Base-by-base conservation (phyloP, 2,797 vertebrate genomes). In the Oreonectes daqikongensis region DNA sequence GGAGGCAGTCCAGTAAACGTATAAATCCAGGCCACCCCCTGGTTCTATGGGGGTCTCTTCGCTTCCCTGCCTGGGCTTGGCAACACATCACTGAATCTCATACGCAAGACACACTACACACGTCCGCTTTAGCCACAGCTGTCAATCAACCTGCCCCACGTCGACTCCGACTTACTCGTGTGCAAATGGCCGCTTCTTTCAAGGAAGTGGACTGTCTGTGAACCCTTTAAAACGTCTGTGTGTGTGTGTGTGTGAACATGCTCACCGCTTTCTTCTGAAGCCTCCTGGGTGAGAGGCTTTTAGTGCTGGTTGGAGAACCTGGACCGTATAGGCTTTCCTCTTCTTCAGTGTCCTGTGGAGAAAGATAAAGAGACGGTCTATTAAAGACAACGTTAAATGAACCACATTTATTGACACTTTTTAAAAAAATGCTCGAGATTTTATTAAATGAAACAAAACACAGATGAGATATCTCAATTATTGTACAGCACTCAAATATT, bases 261-360 rank as follows among this genome's bases (percentile, higher is more conserved):
- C 86, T 81, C 87, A 94, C 93, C 88, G 89, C 88, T 84, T 89
- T 90, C 85, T 90, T 92, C 86, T 93, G 92, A 85, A 93, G 90
- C 90, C 93, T 92, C 88, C 92, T 90, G 79, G 93, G 93, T 85
- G 93, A 94, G 80, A 94, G 87, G 85, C 93, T 94, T 85, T 93
- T 94, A 84, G 92, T 94, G 90, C 93, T 94, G 85, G 91, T 94
- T 81, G 93, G 93, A 86, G 92, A 93, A 73, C 93, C 92, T 2
- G 89, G 85, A 44, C 92, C 88, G 79, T 92, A 91, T 28, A 79
- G 84, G 69, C 93, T 92, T 72, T 82, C 91, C 12, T 94, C 95
- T 15, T 96, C 95, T 35, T 96, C 95, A 69, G 60, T 89, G 42
- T 98, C 96, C 96, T 98, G 84, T 15, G 57, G 3, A 85, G 30